Evolutionary conservation across 2,797 vertebrate genomes (phyloP), one percentile per base, ranked within the genome.

Genomic region (Melanogrammus aeglefinus): DNA sequence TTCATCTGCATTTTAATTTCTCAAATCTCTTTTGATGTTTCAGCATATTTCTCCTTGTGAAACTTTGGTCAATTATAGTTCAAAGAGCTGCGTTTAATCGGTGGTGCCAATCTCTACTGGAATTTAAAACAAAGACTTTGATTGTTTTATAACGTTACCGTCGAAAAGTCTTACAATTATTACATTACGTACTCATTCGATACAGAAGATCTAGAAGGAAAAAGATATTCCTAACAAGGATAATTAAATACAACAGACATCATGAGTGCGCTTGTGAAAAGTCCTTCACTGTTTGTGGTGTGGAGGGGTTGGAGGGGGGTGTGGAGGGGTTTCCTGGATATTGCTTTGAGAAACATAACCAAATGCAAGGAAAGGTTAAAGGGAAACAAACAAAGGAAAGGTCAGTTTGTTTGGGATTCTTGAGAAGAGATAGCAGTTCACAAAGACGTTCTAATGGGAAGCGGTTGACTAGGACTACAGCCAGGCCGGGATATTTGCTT

Each of bases 371-470:
- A 83, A 78, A 89, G 83, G 85, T 88, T 84, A 77, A 77, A 81
- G 31, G 51, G 84, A 88, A 86, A 87, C 89, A 91, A 92, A 92
- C 84, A 91, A 81, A 88, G 80, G 79, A 16, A 63, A 83, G 78
- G 86, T 88, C 83, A 78, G 89, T 90, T 89, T 91, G 91, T 93
- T 93, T 93, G 91, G 86, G 89, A 92, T 92, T 93, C 90, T 90
- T 92, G 89, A 87, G 86, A 79, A 83, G 86, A 90, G 87, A 91
- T 86, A 91, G 88, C 86, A 88, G 84, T 91, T 93, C 91, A 92
- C 91, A 93, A 90, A 91, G 86, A 82, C 83, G 77, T 83, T 90
- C 90, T 92, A 94, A 94, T 92, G 89, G 88, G 87, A 93, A 89
- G 87, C 91, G 91, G 90, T 89, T 92, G 92, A 89, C 84, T n/a